Conservation (phyloP, 2,888 invertebrate genomes). For the Yponomeuta sedellus region DNA sequence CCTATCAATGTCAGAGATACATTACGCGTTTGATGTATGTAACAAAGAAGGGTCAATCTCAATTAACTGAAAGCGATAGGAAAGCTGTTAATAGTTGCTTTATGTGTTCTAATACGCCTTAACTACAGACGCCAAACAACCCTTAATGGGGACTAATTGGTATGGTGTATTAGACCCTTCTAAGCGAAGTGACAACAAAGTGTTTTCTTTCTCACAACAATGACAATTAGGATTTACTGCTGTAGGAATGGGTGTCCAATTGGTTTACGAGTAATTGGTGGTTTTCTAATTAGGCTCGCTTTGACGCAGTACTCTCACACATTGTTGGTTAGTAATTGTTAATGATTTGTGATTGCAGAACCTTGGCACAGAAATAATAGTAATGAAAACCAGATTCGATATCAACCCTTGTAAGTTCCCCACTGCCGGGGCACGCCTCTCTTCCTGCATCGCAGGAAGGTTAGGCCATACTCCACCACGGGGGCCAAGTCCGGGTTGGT, state of each 20-base stretch:
- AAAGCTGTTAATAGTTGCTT: slow-evolving; percentile 55
- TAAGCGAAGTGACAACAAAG: neutral
- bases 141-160: slow-evolving; percentile 64
- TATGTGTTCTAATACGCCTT: slow-evolving; percentile 48
- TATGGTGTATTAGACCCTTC: slow-evolving; percentile 16
- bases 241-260: neutral
- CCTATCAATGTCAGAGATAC: neutral
- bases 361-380: too few species aligned
- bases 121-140: slow-evolving; percentile 45
- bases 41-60: slow-evolving; percentile 16
- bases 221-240: neutral
- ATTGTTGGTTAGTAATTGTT: too few species aligned
- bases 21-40: neutral
- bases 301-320: neutral
- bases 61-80: slow-evolving; percentile 46
- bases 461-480: too few species aligned
- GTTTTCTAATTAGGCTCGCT: neutral
- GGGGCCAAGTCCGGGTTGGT: too few species aligned
- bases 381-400: too few species aligned
- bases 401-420: too few species aligned
- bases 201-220: neutral
- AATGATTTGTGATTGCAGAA: too few species aligned
- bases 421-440: too few species aligned
- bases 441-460: too few species aligned
- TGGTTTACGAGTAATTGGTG: neutral